Evolutionary conservation across 2,888 invertebrate genomes (phyloP), one percentile per base, ranked within the genome.

Genomic region (Polydrusus pterygomalis): DNA sequence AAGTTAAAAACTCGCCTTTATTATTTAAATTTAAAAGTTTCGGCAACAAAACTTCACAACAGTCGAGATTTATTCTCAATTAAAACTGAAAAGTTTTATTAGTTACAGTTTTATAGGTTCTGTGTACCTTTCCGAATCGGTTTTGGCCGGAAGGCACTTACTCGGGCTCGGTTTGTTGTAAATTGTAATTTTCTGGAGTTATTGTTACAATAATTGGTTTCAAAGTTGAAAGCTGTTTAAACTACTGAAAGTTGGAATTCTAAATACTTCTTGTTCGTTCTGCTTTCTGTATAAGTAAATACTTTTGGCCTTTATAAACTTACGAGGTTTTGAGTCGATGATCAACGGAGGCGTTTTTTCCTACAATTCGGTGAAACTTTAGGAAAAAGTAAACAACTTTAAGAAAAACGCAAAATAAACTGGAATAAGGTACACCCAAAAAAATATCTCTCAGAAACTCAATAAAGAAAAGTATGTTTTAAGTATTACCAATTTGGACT

Each of bases 51-150:
- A 70, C 60, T 70, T 74, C 70, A 30, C 62, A 62, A 60, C 40
- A 9, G 70, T 15, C 30, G 20, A 54, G 69, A 75, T 75, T 75
- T 75, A 75, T 75, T 75, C 75, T 70, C 75, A 75, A 75, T 75
- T 75, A 75, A 75, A 70, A 38, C 70, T 51, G 75, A 70, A 67
- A 75, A 67, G 58, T 75, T 75, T 75, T 73, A 73, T 67, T 73
- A 73, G 71, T 71, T 73, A 67, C 73, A 38, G 67, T 73, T 67
- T 74, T 74, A 62, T 69, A 65, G 65, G 67, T 67, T 73, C 56
- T 73, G 73, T 72, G 63, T 73, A 73, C 60, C 38, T 45, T 56
- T 62, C 30, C 58, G 71, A 64, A 71, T 64, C 49, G 71, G 71
- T 71, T 71, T 64, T 64, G 40, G 58, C 47, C 64, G 25, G 34